Conservation (phyloP, 2,888 invertebrate species). For the Rapana venosa region DNA sequence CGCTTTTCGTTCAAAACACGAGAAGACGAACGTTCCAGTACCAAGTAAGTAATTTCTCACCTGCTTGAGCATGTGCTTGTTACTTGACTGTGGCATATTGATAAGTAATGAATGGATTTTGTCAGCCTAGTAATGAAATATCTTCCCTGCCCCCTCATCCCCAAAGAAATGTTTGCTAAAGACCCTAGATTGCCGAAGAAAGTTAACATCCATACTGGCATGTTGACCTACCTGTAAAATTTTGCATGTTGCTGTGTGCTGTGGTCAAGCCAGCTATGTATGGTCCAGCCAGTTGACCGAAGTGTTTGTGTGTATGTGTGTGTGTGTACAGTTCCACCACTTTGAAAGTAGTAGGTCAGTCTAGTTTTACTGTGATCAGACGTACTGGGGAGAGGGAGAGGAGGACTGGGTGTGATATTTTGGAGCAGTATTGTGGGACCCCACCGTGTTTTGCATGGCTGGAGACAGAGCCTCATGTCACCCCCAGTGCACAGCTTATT, state of each 20-base stretch:
- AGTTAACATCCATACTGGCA: not conserved
- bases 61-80: not conserved
- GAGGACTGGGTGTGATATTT: too few relatives aligned
- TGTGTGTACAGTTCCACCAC: too few relatives aligned
- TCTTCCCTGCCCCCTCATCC: too few relatives aligned
- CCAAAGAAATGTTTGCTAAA: not conserved
- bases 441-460: too few relatives aligned
- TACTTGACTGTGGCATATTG: not conserved
- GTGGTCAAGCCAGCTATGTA: not conserved
- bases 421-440: too few relatives aligned
- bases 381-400: too few relatives aligned
- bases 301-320: too few relatives aligned
- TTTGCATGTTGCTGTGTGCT: not conserved
- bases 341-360: too few relatives aligned
- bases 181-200: not conserved
- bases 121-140: not conserved
- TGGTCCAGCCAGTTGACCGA: too few relatives aligned
- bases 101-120: not conserved
- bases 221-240: not conserved
- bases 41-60: constrained; percentile 60
- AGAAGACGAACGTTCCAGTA: constrained; percentile 68
- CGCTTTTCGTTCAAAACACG: constrained; percentile 72
- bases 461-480: too few relatives aligned
- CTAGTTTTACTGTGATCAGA: too few relatives aligned
- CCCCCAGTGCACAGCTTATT: too few relatives aligned